These are phyloP conservation scores for Norana najaformis DNA, from an alignment of 2,888 invertebrate species.

Conservation along the genomic window DNA sequence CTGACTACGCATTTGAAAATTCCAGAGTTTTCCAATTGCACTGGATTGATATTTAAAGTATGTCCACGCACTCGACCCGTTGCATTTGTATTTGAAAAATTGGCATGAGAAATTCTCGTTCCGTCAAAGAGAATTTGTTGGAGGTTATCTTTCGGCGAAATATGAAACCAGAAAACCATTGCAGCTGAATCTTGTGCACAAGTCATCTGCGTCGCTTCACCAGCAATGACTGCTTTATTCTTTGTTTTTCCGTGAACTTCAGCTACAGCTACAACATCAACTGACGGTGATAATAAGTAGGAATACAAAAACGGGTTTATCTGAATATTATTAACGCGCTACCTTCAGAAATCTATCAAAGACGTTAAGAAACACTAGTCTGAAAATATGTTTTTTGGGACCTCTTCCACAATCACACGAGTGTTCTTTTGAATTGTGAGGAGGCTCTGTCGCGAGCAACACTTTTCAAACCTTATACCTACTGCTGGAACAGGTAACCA, in stretches of 20 bases:
- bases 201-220: not conserved
- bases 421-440: too few relatives aligned
- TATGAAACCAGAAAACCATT: not conserved
- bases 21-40: not conserved
- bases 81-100: not conserved
- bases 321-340: too few relatives aligned
- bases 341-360: too few relatives aligned
- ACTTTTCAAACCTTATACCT: too few relatives aligned
- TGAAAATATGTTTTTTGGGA: too few relatives aligned
- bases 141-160: not conserved
- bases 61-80: not conserved
- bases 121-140: not conserved
- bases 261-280: not conserved
- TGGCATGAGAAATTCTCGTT: not conserved
- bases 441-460: too few relatives aligned
- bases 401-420: too few relatives aligned
- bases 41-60: not conserved
- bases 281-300: not conserved
- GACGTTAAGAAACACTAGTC: too few relatives aligned
- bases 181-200: not conserved
- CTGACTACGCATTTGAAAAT: not conserved
- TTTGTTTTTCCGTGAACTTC: not conserved
- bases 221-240: not conserved
- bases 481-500: too few relatives aligned
- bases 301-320: too few relatives aligned